Evolutionary conservation across 1,140 invertebrate genomes (phyloP).

Genomic region (Brachionus asplanchnoidis): DNA sequence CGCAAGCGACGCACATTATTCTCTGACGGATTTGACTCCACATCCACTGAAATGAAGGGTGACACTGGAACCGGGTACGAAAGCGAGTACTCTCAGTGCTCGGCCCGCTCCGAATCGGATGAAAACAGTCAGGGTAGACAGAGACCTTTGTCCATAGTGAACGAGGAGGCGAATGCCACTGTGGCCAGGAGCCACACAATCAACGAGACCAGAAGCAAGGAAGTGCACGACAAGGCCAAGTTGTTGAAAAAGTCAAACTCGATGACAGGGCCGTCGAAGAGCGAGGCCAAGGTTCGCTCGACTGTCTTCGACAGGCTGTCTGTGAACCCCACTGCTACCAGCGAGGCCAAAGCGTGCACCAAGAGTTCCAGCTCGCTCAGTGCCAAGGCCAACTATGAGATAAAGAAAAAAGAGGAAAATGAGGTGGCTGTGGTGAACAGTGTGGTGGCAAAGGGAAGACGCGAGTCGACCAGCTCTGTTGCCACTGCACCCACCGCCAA

Average conservation of each 20-base stretch:
- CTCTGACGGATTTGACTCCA: constrained; percentile 16
- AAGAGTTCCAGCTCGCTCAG: background rate
- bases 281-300: background rate
- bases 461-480: background rate
- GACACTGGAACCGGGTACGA: background rate
- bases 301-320: background rate
- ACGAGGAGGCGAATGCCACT: background rate
- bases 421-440: constrained; percentile 6
- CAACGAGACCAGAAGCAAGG: background rate
- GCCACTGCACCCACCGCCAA: background rate
- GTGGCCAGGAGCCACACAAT: background rate
- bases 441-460: background rate
- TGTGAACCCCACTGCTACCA: background rate
- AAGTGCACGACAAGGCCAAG: background rate
- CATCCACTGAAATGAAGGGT: background rate
- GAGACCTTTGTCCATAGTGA: constrained; percentile 3
- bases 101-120: background rate
- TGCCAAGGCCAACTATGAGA: background rate
- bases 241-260: constrained; percentile 7
- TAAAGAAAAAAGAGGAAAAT: constrained; percentile 37
- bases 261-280: background rate
- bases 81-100: background rate
- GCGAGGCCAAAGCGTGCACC: background rate
- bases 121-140: background rate
- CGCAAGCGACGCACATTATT: constrained; percentile 21